phyloP scores from a whole-genome alignment of 2,113 vertebrate genomes.

The Perca fluviatilis region DNA sequence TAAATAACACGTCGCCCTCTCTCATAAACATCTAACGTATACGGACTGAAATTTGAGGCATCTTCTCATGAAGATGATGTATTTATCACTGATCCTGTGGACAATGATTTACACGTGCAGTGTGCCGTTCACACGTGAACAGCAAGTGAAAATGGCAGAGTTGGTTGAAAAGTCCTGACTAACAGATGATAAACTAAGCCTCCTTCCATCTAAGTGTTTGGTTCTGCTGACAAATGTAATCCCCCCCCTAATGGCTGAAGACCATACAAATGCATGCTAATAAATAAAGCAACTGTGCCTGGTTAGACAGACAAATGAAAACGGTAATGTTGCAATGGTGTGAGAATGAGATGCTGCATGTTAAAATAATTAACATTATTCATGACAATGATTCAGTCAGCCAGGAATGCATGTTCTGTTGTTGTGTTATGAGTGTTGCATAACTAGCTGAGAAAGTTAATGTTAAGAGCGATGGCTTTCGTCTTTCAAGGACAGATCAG shows the following conservation, averaged over 20 bases:
- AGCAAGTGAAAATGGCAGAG: neutral
- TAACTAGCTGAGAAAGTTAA: slow-evolving; percentile 4
- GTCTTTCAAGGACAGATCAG: slow-evolving; percentile 24
- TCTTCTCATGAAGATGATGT: neutral
- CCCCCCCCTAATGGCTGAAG: neutral
- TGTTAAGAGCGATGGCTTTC: neutral
- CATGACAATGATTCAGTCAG: slow-evolving; percentile 5
- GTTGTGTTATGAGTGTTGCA: slow-evolving; percentile 19
- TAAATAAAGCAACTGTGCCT: neutral
- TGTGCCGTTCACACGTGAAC: slow-evolving; percentile 9
- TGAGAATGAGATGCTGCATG: neutral
- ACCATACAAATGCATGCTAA: slow-evolving; percentile 11
- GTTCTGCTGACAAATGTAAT: slow-evolving; percentile 18
- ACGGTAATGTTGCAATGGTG: neutral
- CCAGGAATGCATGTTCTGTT: slow-evolving; percentile 30
- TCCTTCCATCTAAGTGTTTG: slow-evolving; percentile 12
- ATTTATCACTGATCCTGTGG: neutral
- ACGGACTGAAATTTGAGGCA: neutral
- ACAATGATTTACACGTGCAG: slow-evolving; percentile 9
- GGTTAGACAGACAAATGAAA: neutral
- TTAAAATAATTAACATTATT: slow-evolving; percentile 26
- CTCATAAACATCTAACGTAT: slow-evolving; percentile 10
- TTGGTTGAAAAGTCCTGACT: slow-evolving; percentile 5
- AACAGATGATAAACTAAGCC: slow-evolving; percentile 35
- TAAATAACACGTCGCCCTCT: slow-evolving; percentile 19